Base-by-base conservation (phyloP, 2,888 invertebrate species). In the Cantharis rustica region DNA sequence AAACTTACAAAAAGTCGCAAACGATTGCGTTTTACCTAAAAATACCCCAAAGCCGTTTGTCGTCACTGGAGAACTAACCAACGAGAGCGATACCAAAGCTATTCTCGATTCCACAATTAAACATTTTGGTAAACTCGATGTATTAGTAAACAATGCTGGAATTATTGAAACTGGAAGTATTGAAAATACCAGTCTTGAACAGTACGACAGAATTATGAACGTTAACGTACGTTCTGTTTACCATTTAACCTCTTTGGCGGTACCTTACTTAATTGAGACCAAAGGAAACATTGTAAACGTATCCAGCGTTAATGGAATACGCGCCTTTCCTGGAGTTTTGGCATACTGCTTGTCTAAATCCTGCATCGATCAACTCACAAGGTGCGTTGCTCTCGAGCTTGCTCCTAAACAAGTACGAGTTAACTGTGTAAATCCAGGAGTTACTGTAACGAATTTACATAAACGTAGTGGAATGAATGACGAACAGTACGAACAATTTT, bases 251-350 rank as follows among this genome's bases (percentile, higher is more conserved):
- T 95, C 94, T 93, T 86, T 97, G 69, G 95, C 97, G 3, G 94
- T 95, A 0, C 98, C 98, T 0, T 93, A 97, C 88, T 90, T 98
- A 16, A 89, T 96, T 2, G 91, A 93, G 87, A 91, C 93, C 0
- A 95, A 96, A 88, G 97, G 97, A n/a, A 95, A 93, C 81, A 94
- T 98, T 82, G 97, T 99, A 0, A 99, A 98, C 87, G 95, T 99
- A 0, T 98, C 98, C 1, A 98, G 98, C 86, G 96, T 98, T 0
- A 95, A 95, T 84, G 98, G 98, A 3, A 91, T 97, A 20, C 90
- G 98, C 84, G 93, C 98, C 68, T 98, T 98, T 86, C 93, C 98
- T 1, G 95, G 95, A 9, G 95, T 98, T 0, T 88, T 98, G 66
- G 95, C 97, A 0, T 99, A 99, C 87, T 94, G 94, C 82, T 93